Percentiles rank a stretch among this genome's conserved stretches.
Conservation (phyloP, 2,888 invertebrate genomes). For the Glaucopsyche alexis region DNA sequence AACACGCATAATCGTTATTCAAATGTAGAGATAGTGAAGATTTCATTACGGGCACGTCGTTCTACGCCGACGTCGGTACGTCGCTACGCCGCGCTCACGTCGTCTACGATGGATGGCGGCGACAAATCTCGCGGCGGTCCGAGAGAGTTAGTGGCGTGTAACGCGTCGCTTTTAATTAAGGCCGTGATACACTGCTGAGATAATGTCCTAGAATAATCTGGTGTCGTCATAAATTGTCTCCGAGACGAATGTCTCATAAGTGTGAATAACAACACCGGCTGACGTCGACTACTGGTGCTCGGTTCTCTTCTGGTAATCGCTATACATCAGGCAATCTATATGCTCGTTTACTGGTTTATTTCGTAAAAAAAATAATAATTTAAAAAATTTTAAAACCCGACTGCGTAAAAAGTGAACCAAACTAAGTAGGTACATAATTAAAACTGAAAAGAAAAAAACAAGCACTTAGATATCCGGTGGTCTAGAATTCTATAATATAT, state of each 20-base stretch:
- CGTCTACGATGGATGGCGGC: slow-evolving; percentile 64
- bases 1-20: slow-evolving; percentile 16
- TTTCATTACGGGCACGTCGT: slow-evolving; percentile 2
- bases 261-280: too few relatives aligned
- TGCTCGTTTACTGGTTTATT: too few relatives aligned
- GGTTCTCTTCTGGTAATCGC: too few relatives aligned
- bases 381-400: too few relatives aligned
- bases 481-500: too few relatives aligned
- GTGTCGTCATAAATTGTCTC: slow-evolving; percentile 4
- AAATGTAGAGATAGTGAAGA: slow-evolving; percentile 3
- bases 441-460: too few relatives aligned
- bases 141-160: slow-evolving; percentile 60
- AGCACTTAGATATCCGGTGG: too few relatives aligned
- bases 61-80: slow-evolving; percentile 32
- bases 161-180: slow-evolving; percentile 32
- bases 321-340: too few relatives aligned
- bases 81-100: slow-evolving; percentile 65
- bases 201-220: slow-evolving; percentile 2
- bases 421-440: too few relatives aligned
- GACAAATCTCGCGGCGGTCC: slow-evolving; percentile 54
- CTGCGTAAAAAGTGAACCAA: too few relatives aligned
- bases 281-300: too few relatives aligned
- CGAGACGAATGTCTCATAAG: background rate
- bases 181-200: slow-evolving; percentile 2
- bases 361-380: too few relatives aligned